Percentiles rank a stretch among this genome's conserved stretches.
phyloP scores from a whole-genome alignment of 2,113 vertebrate genomes.

The Pygoscelis adeliae region DNA sequence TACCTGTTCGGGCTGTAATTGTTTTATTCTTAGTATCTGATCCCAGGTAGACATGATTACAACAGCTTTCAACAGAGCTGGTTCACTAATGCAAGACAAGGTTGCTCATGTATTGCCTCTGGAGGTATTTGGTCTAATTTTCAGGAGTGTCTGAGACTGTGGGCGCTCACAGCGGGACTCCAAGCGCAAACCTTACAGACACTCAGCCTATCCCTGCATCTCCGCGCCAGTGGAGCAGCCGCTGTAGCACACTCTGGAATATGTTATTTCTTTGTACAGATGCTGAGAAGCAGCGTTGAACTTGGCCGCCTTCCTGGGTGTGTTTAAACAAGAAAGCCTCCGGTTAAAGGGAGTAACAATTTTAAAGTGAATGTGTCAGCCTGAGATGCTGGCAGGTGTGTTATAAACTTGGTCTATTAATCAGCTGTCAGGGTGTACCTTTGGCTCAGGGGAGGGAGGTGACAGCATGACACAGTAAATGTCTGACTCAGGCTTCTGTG shows the following conservation, averaged over 20 bases:
- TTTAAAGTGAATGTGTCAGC: not conserved
- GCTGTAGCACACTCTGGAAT: not conserved
- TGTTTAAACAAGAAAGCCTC: not conserved
- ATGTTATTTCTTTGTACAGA: not conserved
- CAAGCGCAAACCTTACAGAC: rapidly evolving
- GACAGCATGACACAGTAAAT: not conserved
- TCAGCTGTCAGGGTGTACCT: not conserved
- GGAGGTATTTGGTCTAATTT: not conserved
- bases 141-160: not conserved
- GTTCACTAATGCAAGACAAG: rapidly evolving
- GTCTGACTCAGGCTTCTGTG: not conserved
- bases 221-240: not conserved
- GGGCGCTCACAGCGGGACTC: not conserved
- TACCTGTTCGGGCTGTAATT: not conserved
- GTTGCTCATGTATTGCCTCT: not conserved
- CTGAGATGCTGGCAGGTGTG: not conserved
- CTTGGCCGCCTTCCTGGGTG: not conserved
- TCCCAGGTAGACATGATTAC: not conserved
- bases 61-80: not conserved
- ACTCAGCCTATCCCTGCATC: not conserved
- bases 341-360: not conserved
- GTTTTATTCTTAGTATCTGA: not conserved
- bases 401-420: not conserved
- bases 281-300: not conserved
- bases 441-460: not conserved